Conservation (phyloP, 2,797 vertebrate genomes). For the Sitta carolinensis region DNA sequence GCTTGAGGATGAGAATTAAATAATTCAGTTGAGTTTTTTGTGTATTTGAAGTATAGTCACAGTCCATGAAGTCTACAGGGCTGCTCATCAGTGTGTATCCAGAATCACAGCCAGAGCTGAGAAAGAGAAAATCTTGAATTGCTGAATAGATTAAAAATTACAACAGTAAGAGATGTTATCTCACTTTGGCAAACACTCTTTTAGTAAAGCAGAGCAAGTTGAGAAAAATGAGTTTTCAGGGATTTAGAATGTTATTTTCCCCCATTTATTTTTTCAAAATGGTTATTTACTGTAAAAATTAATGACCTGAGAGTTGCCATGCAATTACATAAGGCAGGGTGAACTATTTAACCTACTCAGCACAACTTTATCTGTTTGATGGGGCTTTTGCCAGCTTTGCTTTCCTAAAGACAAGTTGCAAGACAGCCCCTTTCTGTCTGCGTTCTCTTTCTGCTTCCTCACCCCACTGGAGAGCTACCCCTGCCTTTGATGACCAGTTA, state of each 20-base stretch:
- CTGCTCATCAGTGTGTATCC: accelerated
- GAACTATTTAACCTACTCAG: background rate
- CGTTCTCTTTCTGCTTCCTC: background rate
- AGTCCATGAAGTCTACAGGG: background rate
- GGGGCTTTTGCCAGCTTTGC: background rate
- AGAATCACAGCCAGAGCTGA: background rate
- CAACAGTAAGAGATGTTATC: background rate
- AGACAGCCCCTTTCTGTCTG: background rate
- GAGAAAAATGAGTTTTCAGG: background rate
- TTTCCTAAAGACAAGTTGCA: background rate
- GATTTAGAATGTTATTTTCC: background rate
- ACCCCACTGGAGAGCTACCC: background rate
- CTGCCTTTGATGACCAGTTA: background rate
- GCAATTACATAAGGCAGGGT: background rate
- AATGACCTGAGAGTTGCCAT: background rate
- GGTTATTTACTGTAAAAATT: background rate
- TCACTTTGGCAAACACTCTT: background rate
- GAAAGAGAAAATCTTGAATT: background rate
- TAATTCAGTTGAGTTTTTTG: background rate
- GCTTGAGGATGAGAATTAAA: background rate
- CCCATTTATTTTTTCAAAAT: background rate
- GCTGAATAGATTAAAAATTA: background rate
- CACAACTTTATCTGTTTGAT: background rate
- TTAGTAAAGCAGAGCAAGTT: background rate
- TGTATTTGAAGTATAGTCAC: background rate